A percentile compares a stretch with the other conserved stretches of the same genome.
Conservation (phyloP, 2,888 invertebrate genomes). For the Pinctada fucata region DNA sequence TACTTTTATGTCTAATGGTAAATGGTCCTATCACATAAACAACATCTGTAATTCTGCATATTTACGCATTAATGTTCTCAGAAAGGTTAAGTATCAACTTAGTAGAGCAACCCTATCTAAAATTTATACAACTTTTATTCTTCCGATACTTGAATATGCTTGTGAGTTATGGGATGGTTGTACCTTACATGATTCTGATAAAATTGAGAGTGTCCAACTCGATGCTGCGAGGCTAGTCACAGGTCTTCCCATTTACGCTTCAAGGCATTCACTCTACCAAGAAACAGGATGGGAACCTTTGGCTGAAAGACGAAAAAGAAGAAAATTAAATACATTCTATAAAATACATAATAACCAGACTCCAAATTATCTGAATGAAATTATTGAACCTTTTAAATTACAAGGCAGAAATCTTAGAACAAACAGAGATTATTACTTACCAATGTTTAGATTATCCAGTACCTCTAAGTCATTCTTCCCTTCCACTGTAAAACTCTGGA, state of each 20-base stretch:
- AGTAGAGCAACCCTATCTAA: slow-evolving; percentile 11
- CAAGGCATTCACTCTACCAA: neutral
- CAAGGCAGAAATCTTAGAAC: neutral
- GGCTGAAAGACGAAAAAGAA: slow-evolving; percentile 3
- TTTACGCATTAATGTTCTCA: slow-evolving; percentile 13
- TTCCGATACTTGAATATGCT: slow-evolving; percentile 1
- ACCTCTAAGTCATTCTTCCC: neutral
- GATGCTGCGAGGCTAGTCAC: neutral
- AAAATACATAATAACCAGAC: slow-evolving; percentile 1
- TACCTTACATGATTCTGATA: neutral
- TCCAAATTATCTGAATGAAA: neutral
- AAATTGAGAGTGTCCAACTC: slow-evolving; percentile 4
- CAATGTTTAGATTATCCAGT: neutral
- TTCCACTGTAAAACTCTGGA: neutral
- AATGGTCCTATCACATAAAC: slow-evolving; percentile 9
- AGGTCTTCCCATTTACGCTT: neutral
- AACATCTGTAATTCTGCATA: slow-evolving; percentile 16
- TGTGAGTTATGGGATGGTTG: slow-evolving; percentile 7
- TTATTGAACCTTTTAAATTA: neutral
- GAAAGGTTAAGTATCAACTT: slow-evolving; percentile 26
- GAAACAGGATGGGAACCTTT: slow-evolving; percentile 6
- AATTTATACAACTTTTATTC: slow-evolving; percentile 10
- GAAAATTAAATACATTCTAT: slow-evolving; percentile 3
- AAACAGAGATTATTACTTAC: neutral
- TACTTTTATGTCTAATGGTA: too few species aligned